A percentile compares a stretch with the other conserved stretches of the same genome.
These are phyloP conservation scores for Cacatua alba DNA, from an alignment of 2,113 vertebrate species.

Conservation along the genomic window DNA sequence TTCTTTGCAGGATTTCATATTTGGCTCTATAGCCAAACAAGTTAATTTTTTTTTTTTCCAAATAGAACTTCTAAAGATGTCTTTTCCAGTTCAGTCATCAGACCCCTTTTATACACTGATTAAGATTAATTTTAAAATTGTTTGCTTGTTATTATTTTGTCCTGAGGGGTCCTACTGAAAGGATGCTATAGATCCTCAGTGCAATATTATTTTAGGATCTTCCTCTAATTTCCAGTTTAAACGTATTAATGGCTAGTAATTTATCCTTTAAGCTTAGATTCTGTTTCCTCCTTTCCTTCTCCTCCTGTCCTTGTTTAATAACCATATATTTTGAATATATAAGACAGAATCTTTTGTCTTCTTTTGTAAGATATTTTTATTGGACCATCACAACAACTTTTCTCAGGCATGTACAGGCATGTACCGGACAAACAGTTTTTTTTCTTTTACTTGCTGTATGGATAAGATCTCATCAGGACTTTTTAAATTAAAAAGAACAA, in stretches of 20 bases:
- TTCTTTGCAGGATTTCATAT: no score
- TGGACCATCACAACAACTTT: not conserved
- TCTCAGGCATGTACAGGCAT: not conserved
- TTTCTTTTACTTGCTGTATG: not conserved
- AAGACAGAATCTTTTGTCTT: not conserved
- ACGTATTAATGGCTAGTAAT: not conserved
- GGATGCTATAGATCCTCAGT: not conserved
- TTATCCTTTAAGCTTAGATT: not conserved
- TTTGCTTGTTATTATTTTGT: not conserved
- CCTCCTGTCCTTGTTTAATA: not conserved
- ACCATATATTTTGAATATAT: rapidly evolving
- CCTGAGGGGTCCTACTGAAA: not conserved
- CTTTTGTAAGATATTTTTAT: not conserved
- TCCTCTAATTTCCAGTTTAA: not conserved
- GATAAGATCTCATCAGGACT: not conserved
- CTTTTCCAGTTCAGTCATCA: not conserved
- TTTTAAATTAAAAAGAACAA: not conserved
- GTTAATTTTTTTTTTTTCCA: no score
- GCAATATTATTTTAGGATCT: not conserved
- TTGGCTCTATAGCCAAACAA: no score
- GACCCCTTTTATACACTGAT: not conserved
- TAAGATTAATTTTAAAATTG: not conserved
- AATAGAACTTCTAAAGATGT: not conserved
- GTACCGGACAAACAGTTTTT: rapidly evolving
- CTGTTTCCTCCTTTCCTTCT: not conserved